Percentiles rank a stretch among this genome's conserved stretches.
phyloP scores from a whole-genome alignment of 2,797 vertebrate genomes.

The Macrochelys suwanniensis region DNA sequence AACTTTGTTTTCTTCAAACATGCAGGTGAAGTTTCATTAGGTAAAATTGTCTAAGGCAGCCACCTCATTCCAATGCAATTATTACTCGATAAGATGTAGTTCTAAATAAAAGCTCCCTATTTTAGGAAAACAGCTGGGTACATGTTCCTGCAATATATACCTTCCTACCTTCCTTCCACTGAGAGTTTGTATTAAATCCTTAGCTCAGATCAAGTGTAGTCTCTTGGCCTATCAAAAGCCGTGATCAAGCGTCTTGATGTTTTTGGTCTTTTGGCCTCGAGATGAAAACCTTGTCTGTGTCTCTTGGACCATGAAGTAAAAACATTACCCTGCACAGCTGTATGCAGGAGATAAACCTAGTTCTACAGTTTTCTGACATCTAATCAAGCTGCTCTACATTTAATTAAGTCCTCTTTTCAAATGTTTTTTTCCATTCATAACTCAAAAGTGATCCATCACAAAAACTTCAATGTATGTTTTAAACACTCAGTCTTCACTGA shows the following conservation, averaged over 20 bases:
- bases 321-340: neutral
- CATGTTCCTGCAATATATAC: neutral
- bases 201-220: neutral
- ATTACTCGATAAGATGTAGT: neutral
- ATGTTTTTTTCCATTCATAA: neutral
- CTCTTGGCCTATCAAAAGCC: too few species aligned
- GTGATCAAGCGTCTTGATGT: too few species aligned
- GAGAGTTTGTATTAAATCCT: neutral
- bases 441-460: neutral
- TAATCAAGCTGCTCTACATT: neutral
- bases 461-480: neutral
- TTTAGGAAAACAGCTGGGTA: neutral
- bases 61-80: neutral
- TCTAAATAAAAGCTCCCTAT: too few species aligned
- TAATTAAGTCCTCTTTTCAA: neutral
- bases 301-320: too few species aligned
- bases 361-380: neutral
- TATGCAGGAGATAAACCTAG: neutral
- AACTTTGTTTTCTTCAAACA: neutral
- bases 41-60: too few species aligned
- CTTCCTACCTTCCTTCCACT: neutral
- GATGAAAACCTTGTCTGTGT: too few species aligned
- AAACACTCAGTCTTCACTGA: neutral
- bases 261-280: too few species aligned
- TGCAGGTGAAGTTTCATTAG: neutral